A percentile compares a stretch with the other conserved stretches of the same genome.
Conservation (phyloP, 1,140 invertebrate genomes). For the Drosophila ananassae region DNA sequence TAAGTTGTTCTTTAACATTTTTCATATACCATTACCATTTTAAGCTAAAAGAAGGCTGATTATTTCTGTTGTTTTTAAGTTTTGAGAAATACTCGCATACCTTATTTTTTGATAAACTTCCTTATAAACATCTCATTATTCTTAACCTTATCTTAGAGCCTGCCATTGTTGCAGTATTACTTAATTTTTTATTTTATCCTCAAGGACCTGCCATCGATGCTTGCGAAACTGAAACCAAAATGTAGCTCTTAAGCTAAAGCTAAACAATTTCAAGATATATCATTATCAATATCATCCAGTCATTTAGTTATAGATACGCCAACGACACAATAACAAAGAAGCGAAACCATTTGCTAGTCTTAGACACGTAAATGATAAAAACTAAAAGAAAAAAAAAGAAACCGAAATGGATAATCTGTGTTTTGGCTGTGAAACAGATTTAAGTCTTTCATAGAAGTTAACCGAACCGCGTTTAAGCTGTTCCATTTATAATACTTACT, state of each 20-base stretch:
- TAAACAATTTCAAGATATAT: not conserved
- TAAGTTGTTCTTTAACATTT: conserved; percentile 15
- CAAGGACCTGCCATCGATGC: not conserved
- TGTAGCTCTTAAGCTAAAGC: not conserved
- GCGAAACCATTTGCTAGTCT: conserved; percentile 54
- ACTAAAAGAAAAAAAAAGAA: not conserved
- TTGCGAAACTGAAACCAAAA: conserved; percentile 4
- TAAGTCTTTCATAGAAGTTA: conserved; percentile 63
- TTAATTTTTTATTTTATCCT: not conserved
- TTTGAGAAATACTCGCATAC: too few relatives aligned
- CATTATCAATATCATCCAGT: conserved; percentile 17
- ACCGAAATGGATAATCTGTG: conserved; percentile 66
- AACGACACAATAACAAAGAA: conserved; percentile 15
- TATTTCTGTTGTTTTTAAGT: too few relatives aligned
- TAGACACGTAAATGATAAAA: conserved; percentile 46
- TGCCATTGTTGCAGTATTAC: not conserved
- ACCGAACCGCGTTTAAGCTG: conserved; percentile 23
- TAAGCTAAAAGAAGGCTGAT: not conserved
- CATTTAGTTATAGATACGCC: conserved; percentile 21
- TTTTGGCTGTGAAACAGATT: conserved; percentile 84
- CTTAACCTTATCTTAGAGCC: too few relatives aligned
- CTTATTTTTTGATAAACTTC: too few relatives aligned
- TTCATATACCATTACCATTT: conserved; percentile 23
- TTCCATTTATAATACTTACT: conserved; percentile 11
- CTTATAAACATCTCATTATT: too few relatives aligned